Evolutionary conservation across 2,888 invertebrate species (phyloP).

Genomic region (Dolomedes plantarius): DNA sequence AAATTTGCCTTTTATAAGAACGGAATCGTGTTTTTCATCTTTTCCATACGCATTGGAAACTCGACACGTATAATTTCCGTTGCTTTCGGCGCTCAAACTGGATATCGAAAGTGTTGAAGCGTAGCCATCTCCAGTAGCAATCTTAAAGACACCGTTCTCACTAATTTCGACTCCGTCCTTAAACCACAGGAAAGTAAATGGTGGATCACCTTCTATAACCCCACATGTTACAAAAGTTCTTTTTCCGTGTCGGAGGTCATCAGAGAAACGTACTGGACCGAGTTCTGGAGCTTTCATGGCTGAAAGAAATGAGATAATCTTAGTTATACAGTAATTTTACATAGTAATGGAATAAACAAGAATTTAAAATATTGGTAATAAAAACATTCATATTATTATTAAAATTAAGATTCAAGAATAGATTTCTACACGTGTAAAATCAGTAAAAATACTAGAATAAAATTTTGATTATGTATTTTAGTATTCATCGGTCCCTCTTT

Average conservation of each 20-base stretch:
- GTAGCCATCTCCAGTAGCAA: constrained; percentile 15
- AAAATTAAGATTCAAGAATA: too few species aligned
- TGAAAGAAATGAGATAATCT: constrained; percentile 4
- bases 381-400: too few species aligned
- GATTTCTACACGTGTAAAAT: too few species aligned
- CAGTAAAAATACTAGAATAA: too few species aligned
- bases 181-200: constrained; percentile 67
- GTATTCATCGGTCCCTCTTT: too few species aligned
- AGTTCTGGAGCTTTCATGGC: constrained; percentile 38
- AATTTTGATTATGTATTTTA: too few species aligned
- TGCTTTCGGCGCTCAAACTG: constrained; percentile 32
- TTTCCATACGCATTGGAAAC: constrained; percentile 40
- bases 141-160: background rate
- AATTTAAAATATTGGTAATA: too few species aligned
- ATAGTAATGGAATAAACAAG: too few species aligned
- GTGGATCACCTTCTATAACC: constrained; percentile 56
- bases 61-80: constrained; percentile 69
- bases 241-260: background rate
- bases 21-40: constrained; percentile 28
- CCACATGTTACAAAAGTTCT: constrained; percentile 32
- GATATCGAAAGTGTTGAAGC: constrained; percentile 44
- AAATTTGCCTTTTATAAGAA: constrained; percentile 51
- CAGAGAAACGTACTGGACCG: constrained; percentile 47
- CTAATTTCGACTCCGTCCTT: constrained; percentile 45
- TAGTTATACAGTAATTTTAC: too few species aligned